These are phyloP conservation scores for Apocrypta bakeri DNA, from an alignment of 1,140 invertebrate species.

Conservation along the genomic window DNA sequence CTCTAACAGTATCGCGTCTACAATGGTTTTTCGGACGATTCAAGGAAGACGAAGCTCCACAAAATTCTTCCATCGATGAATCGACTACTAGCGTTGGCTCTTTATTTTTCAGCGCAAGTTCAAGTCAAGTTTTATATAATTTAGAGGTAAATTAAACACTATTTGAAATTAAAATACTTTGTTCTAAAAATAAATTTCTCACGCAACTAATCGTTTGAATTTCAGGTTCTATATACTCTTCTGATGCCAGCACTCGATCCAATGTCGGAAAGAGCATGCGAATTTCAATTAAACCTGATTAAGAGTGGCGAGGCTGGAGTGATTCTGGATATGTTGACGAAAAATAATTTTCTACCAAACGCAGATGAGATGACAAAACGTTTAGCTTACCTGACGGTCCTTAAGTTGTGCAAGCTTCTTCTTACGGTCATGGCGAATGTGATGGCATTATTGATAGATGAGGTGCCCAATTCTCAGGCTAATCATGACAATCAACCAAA, in stretches of 20 bases:
- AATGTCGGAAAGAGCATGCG: constrained; percentile 86
- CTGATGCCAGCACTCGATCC: constrained; percentile 93
- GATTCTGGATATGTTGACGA: constrained; percentile 89
- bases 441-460: constrained; percentile 78
- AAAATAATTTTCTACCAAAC: constrained; percentile 89
- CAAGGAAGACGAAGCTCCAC: constrained; percentile 63
- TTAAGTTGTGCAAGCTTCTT: constrained; percentile 92
- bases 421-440: constrained; percentile 90
- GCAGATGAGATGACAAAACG: constrained; percentile 88
- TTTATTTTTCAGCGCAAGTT: constrained; percentile 83
- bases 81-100: constrained; percentile 79
- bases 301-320: constrained; percentile 87
- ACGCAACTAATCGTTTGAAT: constrained; percentile 47
- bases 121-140: constrained; percentile 87
- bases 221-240: constrained; percentile 91
- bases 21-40: constrained; percentile 75
- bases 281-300: constrained; percentile 93
- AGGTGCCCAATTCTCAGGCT: constrained; percentile 67
- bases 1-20: constrained; percentile 81
- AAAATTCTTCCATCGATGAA: constrained; percentile 67
- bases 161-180: background rate
- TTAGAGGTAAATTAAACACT: constrained; percentile 74
- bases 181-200: background rate
- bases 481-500: constrained; percentile 70
- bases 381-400: constrained; percentile 89